Conservation (phyloP, 2,797 vertebrate species). For the Catostomus latipinnis region DNA sequence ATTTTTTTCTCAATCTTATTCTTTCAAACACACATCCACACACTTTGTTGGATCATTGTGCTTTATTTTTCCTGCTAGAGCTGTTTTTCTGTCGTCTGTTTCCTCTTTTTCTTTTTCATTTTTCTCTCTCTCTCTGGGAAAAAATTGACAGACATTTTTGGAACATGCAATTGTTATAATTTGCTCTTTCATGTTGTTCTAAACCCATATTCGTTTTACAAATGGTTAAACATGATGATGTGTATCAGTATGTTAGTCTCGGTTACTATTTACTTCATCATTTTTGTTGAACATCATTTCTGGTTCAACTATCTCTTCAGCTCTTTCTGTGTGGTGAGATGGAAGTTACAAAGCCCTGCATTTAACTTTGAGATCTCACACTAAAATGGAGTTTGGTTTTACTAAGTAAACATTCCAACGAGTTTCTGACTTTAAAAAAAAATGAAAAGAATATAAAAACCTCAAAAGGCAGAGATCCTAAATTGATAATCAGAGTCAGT, state of each 20-base stretch:
- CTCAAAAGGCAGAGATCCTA: conserved; percentile 11
- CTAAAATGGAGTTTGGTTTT: neutral
- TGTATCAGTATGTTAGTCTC: too few species aligned
- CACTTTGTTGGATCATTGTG: neutral
- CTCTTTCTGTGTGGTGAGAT: neutral
- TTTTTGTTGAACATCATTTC: neutral
- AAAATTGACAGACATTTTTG: neutral
- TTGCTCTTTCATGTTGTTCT: too few species aligned
- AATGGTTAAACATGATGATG: too few species aligned
- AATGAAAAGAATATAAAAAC: neutral
- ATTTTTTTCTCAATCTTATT: neutral
- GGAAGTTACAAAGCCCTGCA: neutral
- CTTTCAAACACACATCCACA: conserved; percentile 1
- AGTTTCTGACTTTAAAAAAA: neutral
- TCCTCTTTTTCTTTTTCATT: too few species aligned
- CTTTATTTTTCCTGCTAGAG: neutral
- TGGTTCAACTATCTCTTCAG: neutral
- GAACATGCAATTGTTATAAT: too few species aligned
- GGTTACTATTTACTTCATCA: too few species aligned
- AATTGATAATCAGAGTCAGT: conserved; percentile 53
- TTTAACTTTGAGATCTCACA: neutral
- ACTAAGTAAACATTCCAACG: conserved; percentile 10
- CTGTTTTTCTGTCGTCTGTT: neutral
- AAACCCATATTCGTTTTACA: too few species aligned
- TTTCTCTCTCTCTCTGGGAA: neutral